Evolutionary conservation across 2,888 invertebrate genomes (phyloP).

Genomic region (Papilio demoleus): DNA sequence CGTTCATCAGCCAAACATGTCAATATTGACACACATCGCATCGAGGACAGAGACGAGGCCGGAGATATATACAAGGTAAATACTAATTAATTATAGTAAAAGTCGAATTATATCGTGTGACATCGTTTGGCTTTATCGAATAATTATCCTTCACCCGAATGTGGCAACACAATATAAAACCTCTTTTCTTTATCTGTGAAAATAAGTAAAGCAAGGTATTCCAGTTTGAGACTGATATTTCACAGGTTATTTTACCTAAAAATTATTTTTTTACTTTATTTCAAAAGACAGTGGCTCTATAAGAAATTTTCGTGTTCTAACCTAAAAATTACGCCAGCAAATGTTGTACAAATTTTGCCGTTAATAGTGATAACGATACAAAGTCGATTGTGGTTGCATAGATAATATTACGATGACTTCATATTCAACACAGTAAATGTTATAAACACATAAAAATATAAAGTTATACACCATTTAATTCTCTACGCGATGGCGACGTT

Average conservation of each 20-base stretch:
- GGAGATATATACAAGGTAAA: constrained; percentile 36
- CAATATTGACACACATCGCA: constrained; percentile 36
- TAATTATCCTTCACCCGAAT: constrained; percentile 30
- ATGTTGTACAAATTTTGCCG: too few species aligned
- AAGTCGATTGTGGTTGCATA: too few species aligned
- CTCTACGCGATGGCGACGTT: not conserved
- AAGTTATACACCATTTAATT: not conserved
- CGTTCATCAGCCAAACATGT: constrained; percentile 25
- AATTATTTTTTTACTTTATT: not conserved
- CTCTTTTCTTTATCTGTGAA: constrained; percentile 1
- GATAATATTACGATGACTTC: not conserved
- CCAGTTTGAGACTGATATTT: not conserved
- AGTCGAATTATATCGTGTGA: constrained; percentile 25
- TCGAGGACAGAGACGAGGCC: constrained; percentile 32
- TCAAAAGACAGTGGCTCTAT: not conserved
- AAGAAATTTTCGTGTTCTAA: too few species aligned
- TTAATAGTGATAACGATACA: too few species aligned
- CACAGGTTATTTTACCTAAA: not conserved
- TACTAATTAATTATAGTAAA: constrained; percentile 37
- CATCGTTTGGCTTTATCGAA: constrained; percentile 31
- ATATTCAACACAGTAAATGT: not conserved
- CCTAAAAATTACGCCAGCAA: too few species aligned
- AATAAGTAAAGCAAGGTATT: constrained; percentile 1
- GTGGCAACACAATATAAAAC: not conserved
- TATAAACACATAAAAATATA: not conserved